Conservation (phyloP, 2,797 vertebrate species). For the Sphenodon punctatus region DNA sequence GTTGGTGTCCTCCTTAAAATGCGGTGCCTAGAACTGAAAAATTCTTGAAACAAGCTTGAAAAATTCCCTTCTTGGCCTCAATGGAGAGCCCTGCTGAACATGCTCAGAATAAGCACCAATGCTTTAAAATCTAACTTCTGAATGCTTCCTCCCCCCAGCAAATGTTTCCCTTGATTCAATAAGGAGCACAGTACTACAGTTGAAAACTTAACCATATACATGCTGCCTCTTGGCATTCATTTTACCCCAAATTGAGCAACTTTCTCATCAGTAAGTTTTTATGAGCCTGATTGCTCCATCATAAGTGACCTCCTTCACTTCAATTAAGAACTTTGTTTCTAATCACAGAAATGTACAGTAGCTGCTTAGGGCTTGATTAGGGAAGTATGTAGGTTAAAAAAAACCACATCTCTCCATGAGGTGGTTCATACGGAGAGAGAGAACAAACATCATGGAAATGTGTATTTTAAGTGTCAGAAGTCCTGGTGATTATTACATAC, state of each 20-base stretch:
- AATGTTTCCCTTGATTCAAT: neutral
- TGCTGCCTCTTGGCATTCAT: neutral
- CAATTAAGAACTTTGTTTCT: neutral
- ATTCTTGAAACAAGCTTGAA: too few species aligned
- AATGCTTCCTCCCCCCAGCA: neutral
- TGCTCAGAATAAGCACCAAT: neutral
- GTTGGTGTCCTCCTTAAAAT: too few species aligned
- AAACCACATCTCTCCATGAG: neutral
- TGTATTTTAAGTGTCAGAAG: neutral
- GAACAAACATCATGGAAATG: neutral
- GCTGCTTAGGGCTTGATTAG: neutral
- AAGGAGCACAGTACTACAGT: neutral
- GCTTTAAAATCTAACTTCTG: neutral
- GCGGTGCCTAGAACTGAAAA: too few species aligned
- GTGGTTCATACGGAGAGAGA: neutral
- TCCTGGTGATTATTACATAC: neutral
- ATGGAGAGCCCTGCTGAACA: neutral
- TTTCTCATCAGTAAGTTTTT: neutral
- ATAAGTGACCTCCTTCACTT: neutral
- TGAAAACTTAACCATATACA: neutral
- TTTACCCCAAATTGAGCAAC: neutral
- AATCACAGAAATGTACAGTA: neutral
- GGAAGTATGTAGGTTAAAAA: neutral
- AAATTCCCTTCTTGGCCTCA: neutral
- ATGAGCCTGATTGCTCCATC: neutral